Percentiles rank a stretch among this genome's conserved stretches.
Conservation (phyloP, 2,113 vertebrate species). For the Psittacus erithacus region DNA sequence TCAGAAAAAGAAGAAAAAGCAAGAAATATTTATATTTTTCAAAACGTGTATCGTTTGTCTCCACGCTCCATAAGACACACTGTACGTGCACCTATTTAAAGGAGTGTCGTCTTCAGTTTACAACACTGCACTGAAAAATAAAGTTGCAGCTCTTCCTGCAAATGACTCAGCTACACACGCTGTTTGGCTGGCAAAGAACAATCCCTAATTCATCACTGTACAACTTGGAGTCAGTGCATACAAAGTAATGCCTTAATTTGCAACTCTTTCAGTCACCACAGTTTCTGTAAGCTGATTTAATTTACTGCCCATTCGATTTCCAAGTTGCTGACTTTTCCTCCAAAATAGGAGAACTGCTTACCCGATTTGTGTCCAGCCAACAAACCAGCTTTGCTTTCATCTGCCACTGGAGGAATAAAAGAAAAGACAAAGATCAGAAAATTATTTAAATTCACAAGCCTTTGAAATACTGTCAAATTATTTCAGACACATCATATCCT, state of each 20-base stretch:
- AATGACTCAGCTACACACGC: conserved; percentile 1
- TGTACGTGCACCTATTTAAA: neutral
- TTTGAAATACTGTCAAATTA: conserved; percentile 60
- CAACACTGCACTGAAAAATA: conserved; percentile 25
- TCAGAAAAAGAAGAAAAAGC: neutral
- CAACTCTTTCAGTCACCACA: conserved; percentile 17
- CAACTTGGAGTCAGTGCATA: conserved; percentile 42
- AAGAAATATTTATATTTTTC: neutral
- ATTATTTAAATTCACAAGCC: conserved; percentile 44
- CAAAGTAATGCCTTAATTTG: conserved; percentile 65
- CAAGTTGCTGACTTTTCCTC: conserved; percentile 40
- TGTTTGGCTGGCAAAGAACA: conserved; percentile 45
- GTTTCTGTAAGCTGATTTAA: conserved; percentile 42
- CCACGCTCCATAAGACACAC: neutral
- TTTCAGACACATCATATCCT: conserved; percentile 32
- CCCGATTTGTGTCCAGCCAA: conserved; percentile 76
- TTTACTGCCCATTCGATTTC: conserved; percentile 18
- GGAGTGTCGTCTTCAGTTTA: neutral
- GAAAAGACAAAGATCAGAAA: conserved; percentile 64
- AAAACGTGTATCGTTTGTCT: neutral
- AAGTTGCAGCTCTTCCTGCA: conserved; percentile 25
- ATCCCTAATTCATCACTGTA: conserved; percentile 34
- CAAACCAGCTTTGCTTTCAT: conserved; percentile 87
- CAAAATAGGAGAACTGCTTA: conserved; percentile 72
- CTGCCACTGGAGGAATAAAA: conserved; percentile 81